Evolutionary conservation across 2,888 invertebrate species (phyloP), one percentile per base, ranked within the genome.

Genomic region (Agrotis clavis): DNA sequence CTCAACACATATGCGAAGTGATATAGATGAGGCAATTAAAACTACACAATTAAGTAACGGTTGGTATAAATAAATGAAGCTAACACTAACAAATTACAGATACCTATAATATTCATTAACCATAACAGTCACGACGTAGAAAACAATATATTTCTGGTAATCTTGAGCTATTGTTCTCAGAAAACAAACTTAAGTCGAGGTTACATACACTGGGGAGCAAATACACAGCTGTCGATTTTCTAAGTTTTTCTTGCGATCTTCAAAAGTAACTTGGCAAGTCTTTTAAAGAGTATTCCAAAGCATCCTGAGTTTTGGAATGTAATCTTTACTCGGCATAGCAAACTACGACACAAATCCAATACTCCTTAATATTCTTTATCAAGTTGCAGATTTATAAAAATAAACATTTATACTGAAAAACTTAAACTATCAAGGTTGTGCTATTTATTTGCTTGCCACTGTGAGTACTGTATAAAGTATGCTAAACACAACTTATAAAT

Each of bases 11-110:
- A 75, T 76, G 86, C 86, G 77, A 82, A 80, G 66, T 73, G 77
- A 75, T 69, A 65, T 64, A 81, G 81, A 78, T 71, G 67, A 83
- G 81, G 74, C 80, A 86, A 87, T 89, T 90, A 90, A 83, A 88
- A 83, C 88, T 91, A 92, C 77, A 83, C 79, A 79, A 90, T 92
- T 93, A 92, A 92, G 93, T 94, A 93, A 93, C 92, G 81, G 73
- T 77, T 79, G 84, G 84, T 80, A 83, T 83, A 86, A 86, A 86
- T 85, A 84, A 87, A 82, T 80, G 81, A 74, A 73, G 79, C 78
- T 81, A 81, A 64, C 64, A 71, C 80, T 87, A 84, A 83, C 48
- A 30, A 77, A 79, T 81, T 81, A 81, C 63, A 85, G 66, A 60
- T 81, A 81, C 81, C 69, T 78, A 83, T 73, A 82, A 79, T 79